Percentiles rank a stretch among this genome's conserved stretches.
phyloP scores from a whole-genome alignment of 1,140 invertebrate genomes.

The Magallana ariakensis region DNA sequence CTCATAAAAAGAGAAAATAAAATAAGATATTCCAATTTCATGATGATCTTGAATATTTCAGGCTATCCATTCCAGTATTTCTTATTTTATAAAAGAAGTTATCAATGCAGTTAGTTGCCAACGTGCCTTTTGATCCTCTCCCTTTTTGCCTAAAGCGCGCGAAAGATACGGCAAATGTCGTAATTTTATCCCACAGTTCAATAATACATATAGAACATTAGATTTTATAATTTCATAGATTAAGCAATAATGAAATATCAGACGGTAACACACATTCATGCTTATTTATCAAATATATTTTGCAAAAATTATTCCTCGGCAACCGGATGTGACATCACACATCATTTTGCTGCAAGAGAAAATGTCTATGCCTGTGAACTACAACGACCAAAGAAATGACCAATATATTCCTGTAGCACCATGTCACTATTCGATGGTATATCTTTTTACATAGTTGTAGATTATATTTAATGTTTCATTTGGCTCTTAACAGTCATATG shows the following conservation, averaged over 20 bases:
- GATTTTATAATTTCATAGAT: no score
- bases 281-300: no score
- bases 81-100: no score
- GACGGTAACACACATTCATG: no score
- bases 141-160: background rate
- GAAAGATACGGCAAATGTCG: constrained; percentile 9
- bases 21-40: background rate
- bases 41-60: background rate
- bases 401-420: constrained; percentile 3
- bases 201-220: no score
- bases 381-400: constrained; percentile 4
- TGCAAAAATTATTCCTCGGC: background rate
- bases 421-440: constrained; percentile 9
- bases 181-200: background rate
- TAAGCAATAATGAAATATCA: no score
- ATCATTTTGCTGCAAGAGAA: background rate
- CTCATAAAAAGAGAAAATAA: no score
- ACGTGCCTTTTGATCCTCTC: background rate
- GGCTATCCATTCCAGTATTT: background rate
- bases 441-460: background rate
- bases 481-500: background rate
- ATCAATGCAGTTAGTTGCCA: no score
- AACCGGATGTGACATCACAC: background rate
- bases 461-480: background rate
- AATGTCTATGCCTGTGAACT: background rate